Evolutionary conservation across 2,113 vertebrate species (phyloP), one percentile per base, ranked within the genome.

Genomic region (Oreochromis tanganicae): DNA sequence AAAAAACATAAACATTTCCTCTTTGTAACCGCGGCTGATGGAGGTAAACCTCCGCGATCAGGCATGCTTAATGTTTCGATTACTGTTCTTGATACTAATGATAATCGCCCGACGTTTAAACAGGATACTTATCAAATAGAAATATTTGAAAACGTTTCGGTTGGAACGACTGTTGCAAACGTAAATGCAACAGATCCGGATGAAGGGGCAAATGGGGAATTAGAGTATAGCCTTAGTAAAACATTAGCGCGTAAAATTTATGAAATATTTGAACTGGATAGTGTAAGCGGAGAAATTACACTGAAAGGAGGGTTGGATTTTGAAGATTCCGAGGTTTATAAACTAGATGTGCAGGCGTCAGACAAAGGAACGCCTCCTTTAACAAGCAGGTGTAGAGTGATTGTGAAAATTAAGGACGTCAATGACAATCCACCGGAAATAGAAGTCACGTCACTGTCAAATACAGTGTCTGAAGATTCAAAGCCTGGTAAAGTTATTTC

Each of bases 401-500:
- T 94, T 17, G 85, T 96, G 34, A 93, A 97, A 4, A 91, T 98
- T 11, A 10, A 92, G 81, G 97, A 98, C 52, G 79, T 96, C 11
- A 98, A 98, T 3, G 97, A 98, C 55, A 97, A 97, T 57, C 17
- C 81, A 1, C 96, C 97, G 0, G 92, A 95, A 48, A 91, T 97
- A 50, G 92, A 93, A 2, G 46, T 97, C 2, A 97, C 95, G 1
- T 96, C 96, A 0, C 75, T 97, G 5, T 96, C 95, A 6, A 93
- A 87, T 12, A 75, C 50, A 4, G 89, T 96, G 11, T 2, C 88
- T 2, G 96, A 96, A 66, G 91, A 96, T 24, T 91, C 94, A 7
- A 93, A 90, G 36, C 91, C 87, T 3, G 95, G 94, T 0, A 96
- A 95, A 2, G 82, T 94, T 1, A 84, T 96, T 91, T 36, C 90